A percentile compares a stretch with the other conserved stretches of the same genome.
phyloP scores from a whole-genome alignment of 2,797 vertebrate genomes.

The Crax fasciolata region DNA sequence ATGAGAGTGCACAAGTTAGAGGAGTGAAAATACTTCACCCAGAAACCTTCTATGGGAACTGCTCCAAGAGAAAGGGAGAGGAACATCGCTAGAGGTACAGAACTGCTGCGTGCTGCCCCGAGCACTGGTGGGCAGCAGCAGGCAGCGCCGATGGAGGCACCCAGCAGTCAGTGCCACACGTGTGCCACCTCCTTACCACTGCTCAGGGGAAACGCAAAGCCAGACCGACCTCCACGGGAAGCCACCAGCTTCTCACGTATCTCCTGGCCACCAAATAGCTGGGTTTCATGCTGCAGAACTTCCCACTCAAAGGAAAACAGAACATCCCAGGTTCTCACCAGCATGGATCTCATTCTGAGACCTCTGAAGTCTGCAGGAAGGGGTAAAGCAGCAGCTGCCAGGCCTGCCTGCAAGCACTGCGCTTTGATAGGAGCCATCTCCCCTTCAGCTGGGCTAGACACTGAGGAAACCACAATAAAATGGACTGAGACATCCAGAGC shows the following conservation, averaged over 20 bases:
- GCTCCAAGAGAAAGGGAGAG: background rate
- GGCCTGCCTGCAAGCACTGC: background rate
- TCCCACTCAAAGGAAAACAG: background rate
- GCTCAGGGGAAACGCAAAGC: background rate
- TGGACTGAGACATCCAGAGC: conserved; percentile 38
- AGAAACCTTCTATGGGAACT: background rate
- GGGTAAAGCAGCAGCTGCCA: background rate
- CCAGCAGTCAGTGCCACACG: background rate
- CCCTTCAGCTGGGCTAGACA: conserved; percentile 39
- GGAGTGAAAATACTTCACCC: background rate
- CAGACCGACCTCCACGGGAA: background rate
- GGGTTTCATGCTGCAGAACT: background rate
- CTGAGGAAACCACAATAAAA: conserved; percentile 67
- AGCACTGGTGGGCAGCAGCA: too few relatives aligned
- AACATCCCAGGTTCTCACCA: background rate
- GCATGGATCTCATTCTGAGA: accelerated
- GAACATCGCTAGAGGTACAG: background rate
- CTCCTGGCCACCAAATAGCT: background rate
- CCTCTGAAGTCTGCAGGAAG: background rate
- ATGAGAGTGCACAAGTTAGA: background rate
- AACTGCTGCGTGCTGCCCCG: too few relatives aligned
- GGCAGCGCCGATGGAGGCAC: background rate
- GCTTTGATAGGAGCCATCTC: background rate
- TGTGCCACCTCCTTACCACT: background rate
- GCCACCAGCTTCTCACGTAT: background rate